phyloP scores from a whole-genome alignment of 2,888 invertebrate species.

The Thumatha senex region DNA sequence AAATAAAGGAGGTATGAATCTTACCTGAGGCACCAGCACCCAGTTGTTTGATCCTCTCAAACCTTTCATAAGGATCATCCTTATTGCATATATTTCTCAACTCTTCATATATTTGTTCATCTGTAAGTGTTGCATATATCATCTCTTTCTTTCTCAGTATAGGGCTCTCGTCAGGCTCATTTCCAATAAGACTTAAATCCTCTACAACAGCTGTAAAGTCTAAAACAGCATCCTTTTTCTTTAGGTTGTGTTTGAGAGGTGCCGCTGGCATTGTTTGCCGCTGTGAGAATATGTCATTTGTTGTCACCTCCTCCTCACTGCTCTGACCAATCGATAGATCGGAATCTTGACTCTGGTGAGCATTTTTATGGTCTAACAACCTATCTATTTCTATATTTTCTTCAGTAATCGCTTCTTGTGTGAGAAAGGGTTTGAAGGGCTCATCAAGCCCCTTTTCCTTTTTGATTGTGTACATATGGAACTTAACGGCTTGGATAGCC shows the following conservation, averaged over 20 bases:
- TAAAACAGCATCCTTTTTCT: constrained; percentile 67
- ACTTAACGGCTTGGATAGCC: constrained; percentile 94
- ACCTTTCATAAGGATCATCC: constrained; percentile 91
- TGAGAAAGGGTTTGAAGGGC: constrained; percentile 91
- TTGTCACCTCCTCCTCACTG: constrained; percentile 78
- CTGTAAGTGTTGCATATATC: constrained; percentile 82
- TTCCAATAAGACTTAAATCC: constrained; percentile 71
- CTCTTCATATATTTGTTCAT: constrained; percentile 90
- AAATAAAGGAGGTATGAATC: neutral
- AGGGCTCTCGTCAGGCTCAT: constrained; percentile 81
- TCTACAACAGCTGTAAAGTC: constrained; percentile 67
- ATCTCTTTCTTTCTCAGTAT: constrained; percentile 85
- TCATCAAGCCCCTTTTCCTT: constrained; percentile 89
- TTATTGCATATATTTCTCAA: constrained; percentile 91
- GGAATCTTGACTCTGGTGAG: constrained; percentile 86
- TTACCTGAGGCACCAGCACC: constrained; percentile 94
- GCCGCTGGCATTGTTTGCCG: constrained; percentile 83
- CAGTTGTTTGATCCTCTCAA: constrained; percentile 91
- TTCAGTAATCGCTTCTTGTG: constrained; percentile 90
- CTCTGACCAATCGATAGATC: constrained; percentile 79
- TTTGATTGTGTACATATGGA: constrained; percentile 94
- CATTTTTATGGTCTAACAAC: constrained; percentile 88
- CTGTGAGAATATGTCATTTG: constrained; percentile 64
- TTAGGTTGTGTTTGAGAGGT: constrained; percentile 68
- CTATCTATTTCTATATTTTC: constrained; percentile 93